phyloP scores from a whole-genome alignment of 2,888 invertebrate species.

The Cotesia congregata region DNA sequence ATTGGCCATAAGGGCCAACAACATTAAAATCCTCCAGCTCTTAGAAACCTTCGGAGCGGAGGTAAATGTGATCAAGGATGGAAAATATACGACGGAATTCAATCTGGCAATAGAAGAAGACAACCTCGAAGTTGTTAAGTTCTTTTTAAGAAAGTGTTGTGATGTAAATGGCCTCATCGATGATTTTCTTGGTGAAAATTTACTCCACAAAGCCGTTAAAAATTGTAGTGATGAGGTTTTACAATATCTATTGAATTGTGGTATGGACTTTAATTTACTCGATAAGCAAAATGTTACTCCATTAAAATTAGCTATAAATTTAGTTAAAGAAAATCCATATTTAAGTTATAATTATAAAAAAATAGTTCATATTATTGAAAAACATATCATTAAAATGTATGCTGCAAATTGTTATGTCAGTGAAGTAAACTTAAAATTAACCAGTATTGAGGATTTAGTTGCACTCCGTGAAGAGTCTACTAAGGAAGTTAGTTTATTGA shows the following conservation, averaged over 20 bases:
- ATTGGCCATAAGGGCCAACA: background rate
- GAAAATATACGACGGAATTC: background rate
- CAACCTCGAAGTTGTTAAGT: background rate
- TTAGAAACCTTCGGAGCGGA: background rate
- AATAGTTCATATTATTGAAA: background rate
- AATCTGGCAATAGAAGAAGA: background rate
- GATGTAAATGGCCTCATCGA: background rate
- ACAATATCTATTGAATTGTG: background rate
- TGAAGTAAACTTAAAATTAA: background rate
- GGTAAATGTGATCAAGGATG: background rate
- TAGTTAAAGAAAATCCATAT: background rate
- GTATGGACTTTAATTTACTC: background rate
- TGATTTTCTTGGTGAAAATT: too few species aligned
- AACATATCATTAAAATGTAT: background rate
- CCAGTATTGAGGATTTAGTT: background rate
- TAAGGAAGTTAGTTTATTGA: background rate
- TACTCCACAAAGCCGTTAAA: background rate
- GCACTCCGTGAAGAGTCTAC: background rate
- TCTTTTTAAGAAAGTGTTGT: background rate
- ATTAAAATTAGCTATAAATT: background rate
- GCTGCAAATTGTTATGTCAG: background rate
- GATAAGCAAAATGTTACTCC: background rate
- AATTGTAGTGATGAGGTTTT: background rate
- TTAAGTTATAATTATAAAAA: background rate
- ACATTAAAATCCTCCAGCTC: background rate